Evolutionary conservation across 2,797 vertebrate genomes (phyloP), one percentile per base, ranked within the genome.

Genomic region (Cyclura pinguis): DNA sequence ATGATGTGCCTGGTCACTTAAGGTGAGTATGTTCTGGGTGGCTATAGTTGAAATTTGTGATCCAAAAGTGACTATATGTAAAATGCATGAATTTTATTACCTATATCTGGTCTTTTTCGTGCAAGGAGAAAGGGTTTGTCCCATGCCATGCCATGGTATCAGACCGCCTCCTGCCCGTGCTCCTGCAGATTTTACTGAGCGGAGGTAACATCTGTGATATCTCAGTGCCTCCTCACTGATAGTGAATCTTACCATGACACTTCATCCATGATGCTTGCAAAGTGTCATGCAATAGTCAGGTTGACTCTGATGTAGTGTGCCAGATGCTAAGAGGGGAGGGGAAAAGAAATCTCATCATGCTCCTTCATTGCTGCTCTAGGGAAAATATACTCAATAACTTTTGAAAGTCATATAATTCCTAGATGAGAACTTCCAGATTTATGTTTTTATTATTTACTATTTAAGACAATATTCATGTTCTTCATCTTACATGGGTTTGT

Each of bases 401-500:
- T 14, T 87, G 73, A 83, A 91, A 62, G 14, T 76, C 52, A n/a
- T 73, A 14, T n/a, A 35, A 73, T 35, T 6, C 14, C 10, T 72
- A n/a, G 69, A 14, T 73, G 13, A 8, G 72, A 42, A 64, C 7
- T 14, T 69, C 38, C 64, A 85, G 7, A 72, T 73, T 16, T 73
- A 73, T 72, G n/a, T 35, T 73, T 13, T 24, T 14, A 52, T 74
- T 52, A 22, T 38, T 69, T 69, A 29, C 10, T 10, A 13, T 69
- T 69, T 62, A 59, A 64, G 52, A 27, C 42, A 50, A 67, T 35
- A 35, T 67, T 64, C 64, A 91, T 95, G 72, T 82, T 9, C 1
- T 81, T 14, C 77, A 50, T 82, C 80, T 35, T 85, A 91, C 87
- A 93, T 69, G 42, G 93, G 93, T 90, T 91, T 92, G 80, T 57